phyloP scores from a whole-genome alignment of 1,140 invertebrate genomes.

The Megalopta genalis region DNA sequence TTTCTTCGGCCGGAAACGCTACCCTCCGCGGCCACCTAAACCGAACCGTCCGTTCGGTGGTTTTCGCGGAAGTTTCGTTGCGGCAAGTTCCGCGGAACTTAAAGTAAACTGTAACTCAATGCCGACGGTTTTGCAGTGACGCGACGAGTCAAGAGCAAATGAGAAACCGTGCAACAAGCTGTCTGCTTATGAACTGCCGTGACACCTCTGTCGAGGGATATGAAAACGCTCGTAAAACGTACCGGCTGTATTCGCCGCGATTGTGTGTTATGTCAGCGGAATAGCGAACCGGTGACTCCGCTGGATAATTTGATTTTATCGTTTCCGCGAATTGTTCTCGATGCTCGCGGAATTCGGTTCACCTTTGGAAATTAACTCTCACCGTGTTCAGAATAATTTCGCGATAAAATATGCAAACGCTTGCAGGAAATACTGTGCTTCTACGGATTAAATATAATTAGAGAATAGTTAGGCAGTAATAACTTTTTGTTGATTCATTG shows the following conservation, averaged over 20 bases:
- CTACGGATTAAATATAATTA: too few relatives aligned
- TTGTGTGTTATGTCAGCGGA: too few relatives aligned
- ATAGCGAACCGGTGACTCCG: too few relatives aligned
- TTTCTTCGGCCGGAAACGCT: slow-evolving; percentile 45
- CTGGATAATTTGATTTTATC: too few relatives aligned
- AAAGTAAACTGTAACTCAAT: slow-evolving; percentile 62
- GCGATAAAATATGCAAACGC: too few relatives aligned
- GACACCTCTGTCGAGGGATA: not conserved
- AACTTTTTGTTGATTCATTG: too few relatives aligned
- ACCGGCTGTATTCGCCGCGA: not conserved
- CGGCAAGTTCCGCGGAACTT: slow-evolving; percentile 52
- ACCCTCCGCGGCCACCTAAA: slow-evolving; percentile 17
- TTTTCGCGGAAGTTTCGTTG: slow-evolving; percentile 52
- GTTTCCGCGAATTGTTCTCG: too few relatives aligned
- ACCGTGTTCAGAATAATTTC: too few relatives aligned
- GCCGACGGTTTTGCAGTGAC: slow-evolving; percentile 21
- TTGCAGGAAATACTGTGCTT: too few relatives aligned
- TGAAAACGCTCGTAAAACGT: not conserved
- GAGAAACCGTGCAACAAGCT: slow-evolving; percentile 35
- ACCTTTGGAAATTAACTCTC: too few relatives aligned
- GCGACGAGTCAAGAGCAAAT: slow-evolving; percentile 51
- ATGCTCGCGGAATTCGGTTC: too few relatives aligned
- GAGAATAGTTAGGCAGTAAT: too few relatives aligned
- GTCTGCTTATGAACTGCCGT: not conserved
- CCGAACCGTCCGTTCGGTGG: slow-evolving; percentile 44